Percentiles rank a stretch among this genome's conserved stretches.
These are phyloP conservation scores for Drosophila azteca DNA, from an alignment of 1,140 invertebrate genomes.

Conservation along the genomic window DNA sequence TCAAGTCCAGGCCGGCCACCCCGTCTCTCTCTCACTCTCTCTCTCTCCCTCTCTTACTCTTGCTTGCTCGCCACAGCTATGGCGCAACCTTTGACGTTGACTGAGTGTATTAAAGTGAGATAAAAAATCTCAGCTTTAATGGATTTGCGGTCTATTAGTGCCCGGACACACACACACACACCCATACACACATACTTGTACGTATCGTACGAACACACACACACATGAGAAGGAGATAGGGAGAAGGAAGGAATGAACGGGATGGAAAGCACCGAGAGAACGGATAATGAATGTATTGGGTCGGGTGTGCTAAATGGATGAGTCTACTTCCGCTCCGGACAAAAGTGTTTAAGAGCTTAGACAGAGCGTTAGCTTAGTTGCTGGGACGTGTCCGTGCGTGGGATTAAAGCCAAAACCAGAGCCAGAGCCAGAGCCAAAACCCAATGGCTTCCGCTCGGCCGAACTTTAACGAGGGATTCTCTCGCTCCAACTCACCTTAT, in stretches of 20 bases:
- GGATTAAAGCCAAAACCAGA: constrained; percentile 35
- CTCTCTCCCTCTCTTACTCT: constrained; percentile 1
- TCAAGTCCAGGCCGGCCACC: constrained; percentile 2
- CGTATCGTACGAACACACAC: not conserved
- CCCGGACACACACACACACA: constrained; percentile 9
- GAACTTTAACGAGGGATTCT: constrained; percentile 17
- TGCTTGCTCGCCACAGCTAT: too few relatives aligned
- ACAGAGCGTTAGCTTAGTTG: not conserved
- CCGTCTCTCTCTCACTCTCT: not conserved
- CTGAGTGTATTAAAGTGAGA: constrained; percentile 80
- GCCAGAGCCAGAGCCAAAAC: constrained; percentile 16
- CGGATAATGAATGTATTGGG: constrained; percentile 79
- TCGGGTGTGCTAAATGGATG: constrained; percentile 68
- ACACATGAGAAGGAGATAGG: constrained; percentile 8
- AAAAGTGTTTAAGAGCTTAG: constrained; percentile 61
- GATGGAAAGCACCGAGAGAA: constrained; percentile 10
- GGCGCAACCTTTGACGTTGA: constrained; percentile 73
- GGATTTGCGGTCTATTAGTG: constrained; percentile 82
- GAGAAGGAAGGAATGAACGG: not conserved
- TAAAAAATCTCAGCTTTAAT: constrained; percentile 80
- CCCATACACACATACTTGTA: not conserved
- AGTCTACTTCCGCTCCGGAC: constrained; percentile 65
- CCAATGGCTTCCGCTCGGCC: constrained; percentile 42
- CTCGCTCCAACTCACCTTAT: constrained; percentile 64
- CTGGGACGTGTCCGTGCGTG: constrained; percentile 18